A percentile compares a stretch with the other conserved stretches of the same genome.
phyloP scores from a whole-genome alignment of 1,140 invertebrate species.

The Trichoplusia ni region DNA sequence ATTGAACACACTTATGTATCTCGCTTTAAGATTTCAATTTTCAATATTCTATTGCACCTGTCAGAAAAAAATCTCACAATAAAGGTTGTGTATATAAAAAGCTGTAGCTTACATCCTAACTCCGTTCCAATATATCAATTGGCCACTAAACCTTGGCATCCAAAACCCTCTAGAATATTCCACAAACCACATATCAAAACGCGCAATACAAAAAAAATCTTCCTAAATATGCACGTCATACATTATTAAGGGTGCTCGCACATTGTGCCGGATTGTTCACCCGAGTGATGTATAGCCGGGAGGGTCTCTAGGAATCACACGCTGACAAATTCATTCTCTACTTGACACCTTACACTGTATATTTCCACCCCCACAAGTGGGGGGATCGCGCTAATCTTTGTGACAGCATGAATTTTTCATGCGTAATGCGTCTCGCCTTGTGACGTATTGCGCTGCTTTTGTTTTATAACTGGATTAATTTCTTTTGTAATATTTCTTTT shows the following conservation, averaged over 20 bases:
- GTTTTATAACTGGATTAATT: slow-evolving; percentile 7
- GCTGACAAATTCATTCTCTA: slow-evolving; percentile 70
- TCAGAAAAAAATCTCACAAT: too few species aligned
- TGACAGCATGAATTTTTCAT: slow-evolving; percentile 31
- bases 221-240: slow-evolving; percentile 10
- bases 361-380: slow-evolving; percentile 23
- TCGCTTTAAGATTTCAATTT: too few species aligned
- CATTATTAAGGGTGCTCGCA: slow-evolving; percentile 13
- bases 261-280: neutral
- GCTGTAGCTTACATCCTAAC: too few species aligned
- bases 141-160: neutral
- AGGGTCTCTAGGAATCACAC: slow-evolving; percentile 57
- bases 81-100: too few species aligned
- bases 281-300: slow-evolving; percentile 56
- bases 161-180: neutral
- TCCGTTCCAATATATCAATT: too few species aligned
- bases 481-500: too few species aligned
- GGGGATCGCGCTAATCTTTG: slow-evolving; percentile 38
- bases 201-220: neutral
- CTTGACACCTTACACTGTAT: slow-evolving; percentile 56
- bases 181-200: slow-evolving; percentile 17
- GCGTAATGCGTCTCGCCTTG: slow-evolving; percentile 8
- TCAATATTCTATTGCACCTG: too few species aligned
- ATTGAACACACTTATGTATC: too few species aligned
- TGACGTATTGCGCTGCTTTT: neutral